Evolutionary conservation across 1,140 invertebrate genomes (phyloP), one percentile per base, ranked within the genome.

Genomic region (Zaprionus ghesquierei): DNA sequence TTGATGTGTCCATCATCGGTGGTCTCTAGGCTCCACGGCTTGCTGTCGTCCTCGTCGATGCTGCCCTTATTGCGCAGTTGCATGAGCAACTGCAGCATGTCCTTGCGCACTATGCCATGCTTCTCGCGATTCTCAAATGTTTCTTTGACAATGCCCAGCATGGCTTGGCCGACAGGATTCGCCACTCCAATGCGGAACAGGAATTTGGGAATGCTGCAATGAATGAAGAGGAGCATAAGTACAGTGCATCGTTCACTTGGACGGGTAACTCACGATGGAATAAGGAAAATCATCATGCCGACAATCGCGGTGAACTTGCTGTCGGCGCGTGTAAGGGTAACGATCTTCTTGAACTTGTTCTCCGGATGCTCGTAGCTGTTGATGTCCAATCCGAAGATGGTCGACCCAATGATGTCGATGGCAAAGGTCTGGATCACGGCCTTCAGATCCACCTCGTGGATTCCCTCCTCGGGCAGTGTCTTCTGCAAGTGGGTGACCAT

Each of bases 51-150:
- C n/a, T 82, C 85, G 1, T 81, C 89, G 18, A 93, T 76, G 53
- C 66, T 80, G 20, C 91, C 92, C 0, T 92, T 92, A 10, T 93
- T 93, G 56, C 92, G 92, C 3, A 94, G 63, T 49, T 93, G 92
- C 53, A 94, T 92, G 5, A 94, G 74, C 27, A 94, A 73, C 58
- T 94, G 93, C 63, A 94, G 69, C 68, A 94, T 93, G 79, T 94
- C 94, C 59, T 93, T 93, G 56, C 94, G 90, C 0, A 78, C 79
- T 15, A 94, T 76, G 8, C 92, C 92, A 54, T 93, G 91, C 18
- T 92, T 86, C 69, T 93, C 92, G 0, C 94, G 80, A 75, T 93
- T 92, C 20, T 93, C 89, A 5, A 94, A 92, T 0, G 93, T 94
- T 18, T 94, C 92, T 72, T 93, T 92, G 4, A 95, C 93, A 5